A percentile compares a stretch with the other conserved stretches of the same genome.
Evolutionary conservation across 2,113 vertebrate species (phyloP).

Genomic region (Spilogale gracilis): DNA sequence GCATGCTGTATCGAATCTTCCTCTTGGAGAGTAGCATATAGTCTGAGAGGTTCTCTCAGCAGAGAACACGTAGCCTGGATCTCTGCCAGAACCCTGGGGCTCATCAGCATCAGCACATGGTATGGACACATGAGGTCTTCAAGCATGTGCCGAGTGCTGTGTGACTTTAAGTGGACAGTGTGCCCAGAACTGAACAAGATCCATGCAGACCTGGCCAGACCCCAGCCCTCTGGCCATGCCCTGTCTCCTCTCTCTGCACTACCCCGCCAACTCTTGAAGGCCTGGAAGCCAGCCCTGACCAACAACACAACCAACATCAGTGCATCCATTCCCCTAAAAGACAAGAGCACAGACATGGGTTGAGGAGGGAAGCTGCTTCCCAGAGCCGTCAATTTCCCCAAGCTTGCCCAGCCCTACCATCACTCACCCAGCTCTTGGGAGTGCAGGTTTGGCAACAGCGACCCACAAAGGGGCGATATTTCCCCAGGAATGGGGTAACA

Average conservation of each 20-base stretch:
- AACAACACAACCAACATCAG: neutral
- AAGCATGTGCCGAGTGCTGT: neutral
- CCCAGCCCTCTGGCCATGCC: neutral
- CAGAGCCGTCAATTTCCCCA: neutral
- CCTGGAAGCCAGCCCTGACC: neutral
- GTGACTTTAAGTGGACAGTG: neutral
- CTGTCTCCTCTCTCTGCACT: neutral
- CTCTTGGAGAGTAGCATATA: neutral
- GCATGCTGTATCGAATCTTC: neutral
- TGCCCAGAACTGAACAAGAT: neutral
- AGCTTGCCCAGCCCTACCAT: neutral
- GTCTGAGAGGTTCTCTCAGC: neutral
- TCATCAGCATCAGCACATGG: neutral
- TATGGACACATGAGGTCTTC: neutral
- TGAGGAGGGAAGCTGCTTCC: neutral
- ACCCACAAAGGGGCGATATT: slow-evolving; percentile 70
- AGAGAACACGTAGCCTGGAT: neutral
- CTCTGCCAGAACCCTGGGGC: neutral
- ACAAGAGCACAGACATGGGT: neutral
- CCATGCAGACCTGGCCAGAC: neutral
- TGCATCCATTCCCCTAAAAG: neutral
- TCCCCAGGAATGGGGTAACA: slow-evolving; percentile 85
- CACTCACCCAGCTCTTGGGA: slow-evolving; percentile 88
- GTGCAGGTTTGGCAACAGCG: slow-evolving; percentile 89
- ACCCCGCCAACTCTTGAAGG: neutral